These are phyloP conservation scores for Trematomus bernacchii DNA, from an alignment of 2,797 vertebrate genomes.

Conservation along the genomic window DNA sequence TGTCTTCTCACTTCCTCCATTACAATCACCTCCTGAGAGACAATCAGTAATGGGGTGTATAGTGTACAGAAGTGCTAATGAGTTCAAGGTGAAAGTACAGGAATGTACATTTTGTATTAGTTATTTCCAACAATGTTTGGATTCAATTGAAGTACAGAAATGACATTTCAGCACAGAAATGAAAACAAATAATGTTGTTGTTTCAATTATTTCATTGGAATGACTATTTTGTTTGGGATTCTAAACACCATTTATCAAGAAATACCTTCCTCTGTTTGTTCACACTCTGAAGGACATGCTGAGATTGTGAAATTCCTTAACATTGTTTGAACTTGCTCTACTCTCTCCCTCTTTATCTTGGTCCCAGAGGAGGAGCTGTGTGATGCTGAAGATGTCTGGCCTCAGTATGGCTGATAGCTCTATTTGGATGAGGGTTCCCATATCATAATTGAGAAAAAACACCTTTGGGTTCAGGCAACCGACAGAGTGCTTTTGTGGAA, in stretches of 20 bases:
- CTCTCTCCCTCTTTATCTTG: constrained; percentile 62
- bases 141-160: not conserved
- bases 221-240: constrained; percentile 12
- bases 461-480: constrained; percentile 50
- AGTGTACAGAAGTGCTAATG: constrained; percentile 57
- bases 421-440: constrained; percentile 70
- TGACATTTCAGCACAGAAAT: not conserved
- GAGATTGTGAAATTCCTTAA: constrained; percentile 71
- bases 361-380: constrained; percentile 65
- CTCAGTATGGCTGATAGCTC: constrained; percentile 68
- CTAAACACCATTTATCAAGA: constrained; percentile 24
- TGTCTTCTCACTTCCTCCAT: constrained; percentile 51
- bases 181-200: not conserved
- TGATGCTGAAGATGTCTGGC: constrained; percentile 76
- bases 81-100: constrained; percentile 51
- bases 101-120: constrained; percentile 14
- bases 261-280: constrained; percentile 49
- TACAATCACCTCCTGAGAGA: constrained; percentile 75
- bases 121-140: constrained; percentile 12
- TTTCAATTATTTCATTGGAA: constrained; percentile 18
- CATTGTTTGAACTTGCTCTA: constrained; percentile 67
- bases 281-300: constrained; percentile 50
- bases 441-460: constrained; percentile 71
- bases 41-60: constrained; percentile 61
- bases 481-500: constrained; percentile 51